Percentiles rank a stretch among this genome's conserved stretches.
These are phyloP conservation scores for Gasteruption jaculator DNA, from an alignment of 2,888 invertebrate genomes.

Conservation along the genomic window DNA sequence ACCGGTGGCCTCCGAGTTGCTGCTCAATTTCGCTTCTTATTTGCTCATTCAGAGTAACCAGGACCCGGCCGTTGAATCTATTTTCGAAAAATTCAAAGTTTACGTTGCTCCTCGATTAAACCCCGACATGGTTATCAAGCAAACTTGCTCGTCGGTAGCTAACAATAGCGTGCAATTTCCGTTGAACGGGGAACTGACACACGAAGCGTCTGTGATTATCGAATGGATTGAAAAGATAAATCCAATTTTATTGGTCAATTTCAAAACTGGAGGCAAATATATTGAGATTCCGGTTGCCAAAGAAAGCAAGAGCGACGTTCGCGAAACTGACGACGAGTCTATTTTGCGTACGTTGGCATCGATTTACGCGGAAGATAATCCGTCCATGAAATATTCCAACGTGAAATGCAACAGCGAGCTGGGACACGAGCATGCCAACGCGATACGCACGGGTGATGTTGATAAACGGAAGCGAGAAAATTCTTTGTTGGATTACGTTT, in stretches of 20 bases:
- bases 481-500: conserved; percentile 43
- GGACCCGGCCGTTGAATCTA: conserved; percentile 28
- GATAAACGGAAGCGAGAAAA: conserved; percentile 25
- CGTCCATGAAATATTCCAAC: conserved; percentile 25
- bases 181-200: conserved; percentile 20
- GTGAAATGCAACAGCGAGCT: conserved; percentile 29
- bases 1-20: conserved; percentile 39
- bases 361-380: conserved; percentile 33
- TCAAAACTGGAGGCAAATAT: conserved; percentile 42
- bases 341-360: conserved; percentile 33
- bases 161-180: conserved; percentile 32
- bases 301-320: conserved; percentile 16
- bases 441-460: conserved; percentile 31
- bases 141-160: conserved; percentile 29
- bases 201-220: conserved; percentile 31
- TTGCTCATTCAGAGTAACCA: conserved; percentile 36
- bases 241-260: conserved; percentile 38
- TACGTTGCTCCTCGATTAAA: conserved; percentile 41
- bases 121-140: conserved; percentile 26
- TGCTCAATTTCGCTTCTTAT: conserved; percentile 38
- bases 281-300: conserved; percentile 40
- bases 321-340: conserved; percentile 35
- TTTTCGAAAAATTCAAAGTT: conserved; percentile 38
- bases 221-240: conserved; percentile 41
- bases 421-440: conserved; percentile 20